Percentiles rank a stretch among this genome's conserved stretches.
phyloP scores from a whole-genome alignment of 2,888 invertebrate genomes.

The Conomelus anceps region DNA sequence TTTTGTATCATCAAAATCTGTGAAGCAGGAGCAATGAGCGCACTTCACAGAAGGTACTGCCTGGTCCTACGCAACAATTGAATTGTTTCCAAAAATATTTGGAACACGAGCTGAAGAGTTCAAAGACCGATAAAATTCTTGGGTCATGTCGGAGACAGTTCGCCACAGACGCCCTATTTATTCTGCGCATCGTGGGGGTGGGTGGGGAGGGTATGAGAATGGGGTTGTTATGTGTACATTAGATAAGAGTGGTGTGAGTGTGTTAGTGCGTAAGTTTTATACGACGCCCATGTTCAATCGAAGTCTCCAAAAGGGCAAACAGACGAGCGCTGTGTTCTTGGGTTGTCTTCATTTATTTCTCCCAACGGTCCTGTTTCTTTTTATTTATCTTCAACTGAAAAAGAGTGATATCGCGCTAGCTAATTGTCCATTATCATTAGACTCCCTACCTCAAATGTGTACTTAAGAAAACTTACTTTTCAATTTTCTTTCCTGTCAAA shows the following conservation, averaged over 20 bases:
- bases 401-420: not conserved
- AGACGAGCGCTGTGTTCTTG: too few species aligned
- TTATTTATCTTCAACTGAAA: not conserved
- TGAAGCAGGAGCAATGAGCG: too few species aligned
- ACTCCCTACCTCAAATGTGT: not conserved
- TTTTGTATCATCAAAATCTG: too few species aligned
- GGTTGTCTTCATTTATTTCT: not conserved
- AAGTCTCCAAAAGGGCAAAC: not conserved
- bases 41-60: not conserved
- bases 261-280: not conserved
- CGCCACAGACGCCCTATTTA: not conserved
- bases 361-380: not conserved
- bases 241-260: not conserved
- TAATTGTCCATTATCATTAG: not conserved
- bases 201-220: not conserved
- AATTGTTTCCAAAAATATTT: not conserved
- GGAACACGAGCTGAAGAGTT: not conserved
- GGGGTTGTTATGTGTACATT: not conserved
- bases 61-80: not conserved
- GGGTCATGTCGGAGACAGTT: not conserved
- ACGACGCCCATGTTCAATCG: not conserved
- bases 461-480: too few species aligned
- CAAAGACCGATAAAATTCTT: not conserved
- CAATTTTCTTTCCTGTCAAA: too few species aligned
- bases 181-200: not conserved